Base-by-base conservation (phyloP, 2,888 invertebrate species). In the Drosophila gaucha region DNA sequence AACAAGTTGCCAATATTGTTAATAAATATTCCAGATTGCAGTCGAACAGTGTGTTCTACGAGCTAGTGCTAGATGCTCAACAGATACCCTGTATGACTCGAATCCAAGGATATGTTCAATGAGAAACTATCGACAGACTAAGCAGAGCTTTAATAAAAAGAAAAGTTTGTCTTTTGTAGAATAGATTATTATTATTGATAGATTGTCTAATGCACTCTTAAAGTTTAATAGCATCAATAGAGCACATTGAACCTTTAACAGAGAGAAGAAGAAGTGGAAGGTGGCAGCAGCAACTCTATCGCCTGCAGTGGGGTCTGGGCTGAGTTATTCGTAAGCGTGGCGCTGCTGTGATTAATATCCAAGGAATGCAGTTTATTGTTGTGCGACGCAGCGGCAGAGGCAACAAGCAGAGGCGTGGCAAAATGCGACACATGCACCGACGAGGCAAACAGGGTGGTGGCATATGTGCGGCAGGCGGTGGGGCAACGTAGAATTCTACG, bases 341-440 rank as follows among this genome's bases (percentile, higher is more conserved):
- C 64, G 76, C 64, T 72, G 82, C 74, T 78, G 84, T 84, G 84
- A 84, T 84, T 87, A 84, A 84, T 84, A 84, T 87, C 71, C 87
- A 36, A 70, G 74, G 84, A 87, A 84, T 84, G 84, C 86, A 83
- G 86, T 82, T 82, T 85, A 85, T 85, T 80, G 86, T 78, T 68
- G 70, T 59, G 66, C 67, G 73, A 59, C 63, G 59, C 60, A 54
- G 60, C 55, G 49, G 43, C 43, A 18, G 43, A 22, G 30, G 43
- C 28, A 3, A 2, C n/a, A 3, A 38, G 39, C 41, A 33, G 58
- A 36, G 72, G 85, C 66, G 78, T 75, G 78, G 67, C 71, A 65
- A 47, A 38, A 49, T 60, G 63, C 63, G 78, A 80, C 78, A 70
- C 58, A 72, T 52, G 62, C 51, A 52, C n/a, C n/a, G 16, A 1